Base-by-base conservation (phyloP, 2,888 invertebrate species). In the Opisthograptis luteolata region DNA sequence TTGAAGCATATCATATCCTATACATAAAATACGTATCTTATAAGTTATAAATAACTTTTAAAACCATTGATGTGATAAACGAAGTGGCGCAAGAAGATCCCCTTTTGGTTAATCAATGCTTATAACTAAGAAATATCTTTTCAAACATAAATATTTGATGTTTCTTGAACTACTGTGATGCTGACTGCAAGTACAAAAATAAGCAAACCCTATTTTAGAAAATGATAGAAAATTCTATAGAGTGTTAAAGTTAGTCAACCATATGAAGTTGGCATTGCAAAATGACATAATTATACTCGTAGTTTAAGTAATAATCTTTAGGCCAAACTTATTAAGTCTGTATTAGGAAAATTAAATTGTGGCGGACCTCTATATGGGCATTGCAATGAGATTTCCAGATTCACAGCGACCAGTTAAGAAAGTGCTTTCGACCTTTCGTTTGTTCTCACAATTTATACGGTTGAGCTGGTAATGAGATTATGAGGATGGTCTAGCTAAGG, bases 281-380 rank as follows among this genome's bases (percentile, higher is more conserved):
- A 30, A 35, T n/a, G 22, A 34, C 3, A 9, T 19, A 32, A 19
- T 15, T 3, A 10, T 28, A 28, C 1, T 8, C n/a, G n/a, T n/a
- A n/a, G n/a, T n/a, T n/a, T n/a, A 25, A 8, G n/a, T 35, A 36
- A 39, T 20, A 31, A n/a, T n/a, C 19, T 17, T 17, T 28, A 17
- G n/a, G 10, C 34, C 30, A 15, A 24, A 20, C 25, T 36, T 24
- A 36, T 50, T n/a, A 22, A 9, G 8, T 10, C 53, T 55, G 34
- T 51, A 54, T 58, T 51, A 46, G 60, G 60, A 30, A 19, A 32
- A 44, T 53, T 60, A 60, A 53, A 60, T 57, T 58, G 50, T 50
- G 34, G 48, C 19, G 34, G 36, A n/a, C 42, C 15, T 40, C 50
- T 42, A 32, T 48, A 40, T 30, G 27, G 40, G 22, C 34, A 37